Percentiles rank a stretch among this genome's conserved stretches.
Evolutionary conservation across 2,113 vertebrate species (phyloP).

Genomic region (Edolisoma coerulescens): DNA sequence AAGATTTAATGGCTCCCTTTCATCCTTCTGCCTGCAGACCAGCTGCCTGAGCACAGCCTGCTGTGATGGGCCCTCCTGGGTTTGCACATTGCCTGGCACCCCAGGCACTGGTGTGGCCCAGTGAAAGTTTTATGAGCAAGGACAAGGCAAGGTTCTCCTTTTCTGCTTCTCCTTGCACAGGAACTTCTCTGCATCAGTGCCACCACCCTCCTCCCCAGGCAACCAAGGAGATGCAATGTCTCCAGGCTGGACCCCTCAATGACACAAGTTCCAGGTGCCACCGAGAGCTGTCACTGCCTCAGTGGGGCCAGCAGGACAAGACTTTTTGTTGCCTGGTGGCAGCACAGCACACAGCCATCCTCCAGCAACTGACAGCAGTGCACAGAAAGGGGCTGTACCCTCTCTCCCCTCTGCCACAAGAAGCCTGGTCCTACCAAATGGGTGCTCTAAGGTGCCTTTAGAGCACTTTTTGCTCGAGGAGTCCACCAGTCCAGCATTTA

Average conservation of each 20-base stretch:
- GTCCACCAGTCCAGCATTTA: neutral
- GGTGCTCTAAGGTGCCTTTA: neutral
- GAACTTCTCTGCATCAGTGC: neutral
- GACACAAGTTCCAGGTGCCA: neutral
- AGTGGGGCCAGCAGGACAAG: neutral
- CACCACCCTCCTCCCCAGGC: neutral
- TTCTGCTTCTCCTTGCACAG: neutral
- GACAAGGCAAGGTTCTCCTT: neutral
- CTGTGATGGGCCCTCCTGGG: neutral
- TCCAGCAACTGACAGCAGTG: neutral
- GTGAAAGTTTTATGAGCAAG: neutral
- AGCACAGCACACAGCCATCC: neutral
- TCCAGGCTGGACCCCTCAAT: fast-evolving
- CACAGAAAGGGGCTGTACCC: neutral
- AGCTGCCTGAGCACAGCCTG: neutral
- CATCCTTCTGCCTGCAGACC: neutral
- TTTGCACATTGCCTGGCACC: neutral
- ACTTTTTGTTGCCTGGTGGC: neutral
- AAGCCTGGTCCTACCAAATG: neutral
- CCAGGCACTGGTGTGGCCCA: neutral
- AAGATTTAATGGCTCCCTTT: conserved; percentile 9
- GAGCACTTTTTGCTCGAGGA: neutral
- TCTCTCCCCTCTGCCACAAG: neutral
- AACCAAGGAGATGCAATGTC: neutral
- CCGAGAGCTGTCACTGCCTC: neutral